Conservation (phyloP, 2,888 invertebrate species). For the Lysandra coridon region DNA sequence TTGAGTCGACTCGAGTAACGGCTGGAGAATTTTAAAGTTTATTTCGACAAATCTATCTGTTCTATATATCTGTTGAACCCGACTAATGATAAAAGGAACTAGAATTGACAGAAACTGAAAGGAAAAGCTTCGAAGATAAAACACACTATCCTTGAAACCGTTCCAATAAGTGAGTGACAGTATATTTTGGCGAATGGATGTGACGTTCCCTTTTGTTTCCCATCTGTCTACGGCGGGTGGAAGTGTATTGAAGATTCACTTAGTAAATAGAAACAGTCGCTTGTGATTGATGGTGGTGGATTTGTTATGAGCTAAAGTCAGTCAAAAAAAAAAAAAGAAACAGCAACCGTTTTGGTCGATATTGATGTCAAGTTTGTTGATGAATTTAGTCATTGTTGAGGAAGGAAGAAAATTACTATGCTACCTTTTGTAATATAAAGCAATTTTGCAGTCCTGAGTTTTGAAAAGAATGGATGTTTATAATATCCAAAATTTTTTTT, state of each 20-base stretch:
- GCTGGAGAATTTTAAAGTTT: not conserved
- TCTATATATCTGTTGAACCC: not conserved
- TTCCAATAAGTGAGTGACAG: not conserved
- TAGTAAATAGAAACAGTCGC: not conserved
- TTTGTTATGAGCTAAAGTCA: not conserved
- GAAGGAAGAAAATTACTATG: no score
- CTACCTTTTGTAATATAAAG: no score
- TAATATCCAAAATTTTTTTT: no score
- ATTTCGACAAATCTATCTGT: not conserved
- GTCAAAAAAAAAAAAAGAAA: no score
- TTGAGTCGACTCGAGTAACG: not conserved
- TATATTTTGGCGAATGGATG: constrained; percentile 17
- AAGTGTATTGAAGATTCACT: not conserved
- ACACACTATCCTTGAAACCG: constrained; percentile 6
- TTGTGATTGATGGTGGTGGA: not conserved
- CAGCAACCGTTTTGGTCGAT: no score
- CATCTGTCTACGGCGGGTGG: not conserved
- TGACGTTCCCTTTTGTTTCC: constrained; percentile 6
- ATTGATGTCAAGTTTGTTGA: no score
- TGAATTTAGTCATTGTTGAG: no score
- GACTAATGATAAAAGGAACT: not conserved
- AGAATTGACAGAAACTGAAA: constrained; percentile 14
- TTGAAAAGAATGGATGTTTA: no score
- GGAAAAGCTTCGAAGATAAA: constrained; percentile 10
- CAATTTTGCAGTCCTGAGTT: no score